Percentiles rank a stretch among this genome's conserved stretches.
phyloP scores from a whole-genome alignment of 2,797 vertebrate genomes.

The Crax fasciolata region DNA sequence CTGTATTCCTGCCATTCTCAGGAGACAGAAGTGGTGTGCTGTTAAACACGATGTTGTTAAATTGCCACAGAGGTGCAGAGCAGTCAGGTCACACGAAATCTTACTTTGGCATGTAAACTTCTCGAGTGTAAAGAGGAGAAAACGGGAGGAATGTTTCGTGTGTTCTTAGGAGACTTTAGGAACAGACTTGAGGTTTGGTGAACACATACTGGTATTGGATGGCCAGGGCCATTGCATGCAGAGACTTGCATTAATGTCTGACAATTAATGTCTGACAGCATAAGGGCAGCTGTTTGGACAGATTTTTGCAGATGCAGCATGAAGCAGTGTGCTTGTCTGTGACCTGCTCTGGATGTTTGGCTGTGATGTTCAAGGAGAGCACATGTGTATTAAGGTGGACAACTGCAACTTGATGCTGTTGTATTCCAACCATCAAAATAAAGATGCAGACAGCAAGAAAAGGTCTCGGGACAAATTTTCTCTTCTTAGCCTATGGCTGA shows the following conservation, averaged over 20 bases:
- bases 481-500: not conserved
- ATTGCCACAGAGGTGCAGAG: not conserved
- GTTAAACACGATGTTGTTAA: not conserved
- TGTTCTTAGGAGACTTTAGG: not conserved
- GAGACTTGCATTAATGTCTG: not conserved
- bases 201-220: fast-evolving
- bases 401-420: not conserved
- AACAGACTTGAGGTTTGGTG: not conserved
- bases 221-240: not conserved
- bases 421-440: not conserved
- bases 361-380: not conserved
- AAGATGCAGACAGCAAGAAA: not conserved
- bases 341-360: not conserved
- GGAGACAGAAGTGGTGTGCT: not conserved
- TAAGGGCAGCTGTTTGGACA: not conserved
- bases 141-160: not conserved
- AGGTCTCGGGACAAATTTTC: not conserved
- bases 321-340: not conserved
- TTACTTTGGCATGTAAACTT: not conserved
- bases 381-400: fast-evolving
- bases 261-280: not conserved
- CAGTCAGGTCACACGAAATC: not conserved
- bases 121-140: not conserved
- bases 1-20: not conserved
- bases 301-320: not conserved